Evolutionary conservation across 1,140 invertebrate species (phyloP).

Genomic region (Drosophila chauvacae): DNA sequence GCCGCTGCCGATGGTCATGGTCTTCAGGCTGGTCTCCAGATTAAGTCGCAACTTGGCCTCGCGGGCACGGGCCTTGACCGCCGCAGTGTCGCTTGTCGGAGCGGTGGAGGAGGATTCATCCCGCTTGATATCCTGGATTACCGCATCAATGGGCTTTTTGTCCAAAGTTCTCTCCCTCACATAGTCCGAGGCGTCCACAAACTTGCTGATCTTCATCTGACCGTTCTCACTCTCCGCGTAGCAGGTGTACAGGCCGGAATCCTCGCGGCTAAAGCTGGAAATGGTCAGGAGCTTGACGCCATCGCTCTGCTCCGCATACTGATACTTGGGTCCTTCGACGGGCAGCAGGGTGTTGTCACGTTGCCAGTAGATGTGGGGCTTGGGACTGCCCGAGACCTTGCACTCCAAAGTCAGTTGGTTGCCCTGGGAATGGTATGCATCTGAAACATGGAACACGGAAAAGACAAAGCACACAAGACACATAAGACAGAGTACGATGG

Average conservation of each 20-base stretch:
- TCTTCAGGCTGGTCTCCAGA: constrained; percentile 73
- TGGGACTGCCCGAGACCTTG: constrained; percentile 81
- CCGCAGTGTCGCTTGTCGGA: constrained; percentile 12
- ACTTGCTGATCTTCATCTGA: constrained; percentile 83
- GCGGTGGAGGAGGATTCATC: constrained; percentile 1
- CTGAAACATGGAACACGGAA: constrained; percentile 40
- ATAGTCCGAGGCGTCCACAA: constrained; percentile 75
- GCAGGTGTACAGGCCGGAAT: constrained; percentile 77
- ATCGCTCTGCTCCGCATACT: constrained; percentile 61
- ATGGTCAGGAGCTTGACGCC: constrained; percentile 76
- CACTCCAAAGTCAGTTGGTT: constrained; percentile 78
- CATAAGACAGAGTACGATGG: constrained; percentile 56
- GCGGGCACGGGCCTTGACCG: constrained; percentile 52
- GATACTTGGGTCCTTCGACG: constrained; percentile 85
- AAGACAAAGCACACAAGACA: constrained; percentile 51
- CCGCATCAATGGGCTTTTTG: constrained; percentile 52
- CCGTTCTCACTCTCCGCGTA: constrained; percentile 80
- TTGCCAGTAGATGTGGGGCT: constrained; percentile 89
- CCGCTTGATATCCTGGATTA: constrained; percentile 44
- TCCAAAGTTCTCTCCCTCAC: constrained; percentile 51
- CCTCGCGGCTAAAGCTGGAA: constrained; percentile 49
- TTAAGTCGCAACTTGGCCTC: constrained; percentile 70
- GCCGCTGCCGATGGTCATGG: constrained; percentile 75
- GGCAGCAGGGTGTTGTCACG: constrained; percentile 89
- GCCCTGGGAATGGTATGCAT: constrained; percentile 76